phyloP scores from a whole-genome alignment of 1,140 invertebrate species.

The Aphelenchoides fujianensis region DNA sequence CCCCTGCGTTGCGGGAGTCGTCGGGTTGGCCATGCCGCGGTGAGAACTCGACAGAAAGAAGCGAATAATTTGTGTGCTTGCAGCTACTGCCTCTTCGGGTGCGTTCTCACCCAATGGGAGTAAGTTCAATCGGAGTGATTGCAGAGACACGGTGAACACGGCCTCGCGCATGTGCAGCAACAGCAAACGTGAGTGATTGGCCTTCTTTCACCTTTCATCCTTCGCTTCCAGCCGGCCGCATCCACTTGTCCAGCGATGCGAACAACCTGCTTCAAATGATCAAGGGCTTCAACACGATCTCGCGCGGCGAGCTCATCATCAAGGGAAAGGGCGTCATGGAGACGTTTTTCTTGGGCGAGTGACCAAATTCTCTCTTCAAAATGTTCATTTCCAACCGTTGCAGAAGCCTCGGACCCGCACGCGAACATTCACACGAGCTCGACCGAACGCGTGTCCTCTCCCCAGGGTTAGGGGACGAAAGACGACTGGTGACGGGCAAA shows the following conservation, averaged over 20 bases:
- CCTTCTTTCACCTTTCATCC: neutral
- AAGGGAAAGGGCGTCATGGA: slow-evolving; percentile 38
- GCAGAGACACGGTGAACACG: slow-evolving; percentile 89
- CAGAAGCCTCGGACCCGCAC: neutral
- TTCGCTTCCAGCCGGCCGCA: slow-evolving; percentile 48
- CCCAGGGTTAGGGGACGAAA: no score
- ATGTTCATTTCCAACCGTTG: no score
- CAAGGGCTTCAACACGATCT: slow-evolving; percentile 52
- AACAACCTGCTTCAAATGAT: slow-evolving; percentile 47
- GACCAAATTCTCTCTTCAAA: no score
- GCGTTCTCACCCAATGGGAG: slow-evolving; percentile 79
- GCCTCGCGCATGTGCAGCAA: slow-evolving; percentile 79
- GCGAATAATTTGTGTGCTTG: no score
- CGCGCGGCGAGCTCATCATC: slow-evolving; percentile 57
- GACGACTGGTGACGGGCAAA: no score
- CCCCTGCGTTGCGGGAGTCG: slow-evolving; percentile 79
- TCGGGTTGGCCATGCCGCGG: slow-evolving; percentile 68
- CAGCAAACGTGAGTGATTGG: slow-evolving; percentile 47
- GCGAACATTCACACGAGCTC: neutral
- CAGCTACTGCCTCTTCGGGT: slow-evolving; percentile 72
- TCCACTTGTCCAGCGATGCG: slow-evolving; percentile 53
- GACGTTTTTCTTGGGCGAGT: slow-evolving; percentile 20
- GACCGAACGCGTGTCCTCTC: no score
- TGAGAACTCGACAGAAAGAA: neutral
- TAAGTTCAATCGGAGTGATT: slow-evolving; percentile 66